Conservation (phyloP, 1,140 invertebrate species). For the Papilio helenus region DNA sequence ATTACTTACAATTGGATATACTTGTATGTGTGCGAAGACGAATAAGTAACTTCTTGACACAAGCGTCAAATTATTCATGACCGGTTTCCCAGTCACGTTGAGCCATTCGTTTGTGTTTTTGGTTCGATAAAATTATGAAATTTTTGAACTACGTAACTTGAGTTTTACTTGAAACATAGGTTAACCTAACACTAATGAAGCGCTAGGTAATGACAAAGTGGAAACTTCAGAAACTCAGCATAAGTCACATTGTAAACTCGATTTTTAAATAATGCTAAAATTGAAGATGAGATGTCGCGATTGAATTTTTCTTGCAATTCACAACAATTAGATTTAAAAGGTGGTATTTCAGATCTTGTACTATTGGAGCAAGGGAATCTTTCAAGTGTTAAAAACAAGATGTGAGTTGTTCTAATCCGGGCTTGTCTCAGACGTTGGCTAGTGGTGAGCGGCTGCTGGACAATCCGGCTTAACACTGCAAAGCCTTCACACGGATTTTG, state of each 20-base stretch:
- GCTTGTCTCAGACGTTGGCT: not conserved
- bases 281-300: too few relatives aligned
- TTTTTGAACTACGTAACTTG: too few relatives aligned
- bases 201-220: too few relatives aligned
- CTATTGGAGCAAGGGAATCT: not conserved
- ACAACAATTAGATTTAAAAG: too few relatives aligned
- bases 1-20: not conserved
- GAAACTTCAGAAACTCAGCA: too few relatives aligned
- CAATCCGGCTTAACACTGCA: constrained; percentile 18
- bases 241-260: not conserved
- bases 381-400: constrained; percentile 9
- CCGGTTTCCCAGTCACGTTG: too few relatives aligned
- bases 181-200: too few relatives aligned
- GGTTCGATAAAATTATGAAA: too few relatives aligned
- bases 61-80: not conserved
- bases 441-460: not conserved
- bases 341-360: too few relatives aligned
- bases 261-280: not conserved
- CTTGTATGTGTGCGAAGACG: not conserved
- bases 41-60: not conserved
- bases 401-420: constrained; percentile 2
- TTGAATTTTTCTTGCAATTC: too few relatives aligned
- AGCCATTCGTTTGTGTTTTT: too few relatives aligned
- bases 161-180: too few relatives aligned
- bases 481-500: not conserved